Conservation (phyloP, 92 coral and sea anemone genomes). For the Metridium senile region DNA sequence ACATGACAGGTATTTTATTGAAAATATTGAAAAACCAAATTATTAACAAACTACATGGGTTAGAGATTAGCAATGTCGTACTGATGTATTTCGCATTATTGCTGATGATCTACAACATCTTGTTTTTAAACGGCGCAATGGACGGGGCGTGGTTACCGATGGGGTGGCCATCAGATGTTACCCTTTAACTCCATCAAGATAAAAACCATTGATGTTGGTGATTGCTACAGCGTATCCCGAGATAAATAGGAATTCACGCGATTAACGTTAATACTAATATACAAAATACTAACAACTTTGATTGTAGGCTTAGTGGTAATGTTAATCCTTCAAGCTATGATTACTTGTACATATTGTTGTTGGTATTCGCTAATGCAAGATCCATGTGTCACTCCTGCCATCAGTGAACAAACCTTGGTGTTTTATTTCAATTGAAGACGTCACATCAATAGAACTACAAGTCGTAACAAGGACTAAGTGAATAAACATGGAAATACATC, state of each 20-base stretch:
- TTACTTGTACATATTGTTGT: neutral
- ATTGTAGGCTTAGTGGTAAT: neutral
- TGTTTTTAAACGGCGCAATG: neutral
- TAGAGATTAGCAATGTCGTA: neutral
- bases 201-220: no score
- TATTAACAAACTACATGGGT: neutral
- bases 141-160: neutral
- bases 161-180: no score
- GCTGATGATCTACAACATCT: no score
- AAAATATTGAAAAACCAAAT: neutral
- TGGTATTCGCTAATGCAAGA: constrained; percentile 15
- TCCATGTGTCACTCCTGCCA: neutral
- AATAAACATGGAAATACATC: no score
- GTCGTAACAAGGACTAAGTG: neutral
- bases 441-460: neutral
- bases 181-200: no score
- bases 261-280: neutral
- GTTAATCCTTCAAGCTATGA: neutral
- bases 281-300: neutral
- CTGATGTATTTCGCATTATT: neutral
- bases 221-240: neutral
- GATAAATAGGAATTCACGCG: neutral
- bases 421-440: neutral
- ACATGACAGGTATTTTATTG: neutral
- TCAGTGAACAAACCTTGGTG: neutral